Base-by-base conservation (phyloP, 2,888 invertebrate species). In the Harmothoe impar region DNA sequence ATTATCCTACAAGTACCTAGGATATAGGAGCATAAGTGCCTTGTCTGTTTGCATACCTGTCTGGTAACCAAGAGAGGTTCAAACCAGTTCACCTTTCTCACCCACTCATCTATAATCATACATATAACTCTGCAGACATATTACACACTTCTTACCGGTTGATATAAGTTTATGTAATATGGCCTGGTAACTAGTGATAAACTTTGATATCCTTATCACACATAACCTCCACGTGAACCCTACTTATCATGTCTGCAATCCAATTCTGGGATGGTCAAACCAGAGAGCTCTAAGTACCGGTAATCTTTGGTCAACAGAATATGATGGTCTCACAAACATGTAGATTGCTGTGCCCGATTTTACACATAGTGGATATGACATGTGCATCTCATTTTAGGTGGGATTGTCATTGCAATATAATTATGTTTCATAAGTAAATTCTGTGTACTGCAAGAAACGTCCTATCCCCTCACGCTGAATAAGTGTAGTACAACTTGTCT, bases 11-110 rank as follows among this genome's bases (percentile, higher is more conserved):
- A 43, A 7, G 43, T 43, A 43, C 10, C 43, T 7, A 43, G 5
- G 10, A 43, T 43, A 43, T 43, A 7, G 43, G 3, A 43, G 10
- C 10, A 43, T 43, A 43, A 43, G 43, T 43, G 43, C 43, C 43
- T 43, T 43, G 43, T 7, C 43, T 43, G 43, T 43, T 43, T 7
- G 43, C 43, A 43, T 43, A 43, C 43, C 43, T 7, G 43, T 43
- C 3, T 43, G 43, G 43, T 43, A 10, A 10, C n/a, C 43, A 43
- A 10, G 43, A 43, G 43, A n/a, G 62, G 62, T 62, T 62, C 62
- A 62, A 20, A 62, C 62, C 62, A 62, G 62, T 62, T 62, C 62
- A 62, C 62, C n/a, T n/a, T 62, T 62, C 62, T 62, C n/a, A 62
- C n/a, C 1, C 62, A n/a, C 3, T 62, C 20, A 62, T n/a, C 62